Conservation (phyloP, 2,888 invertebrate genomes). For the Spisula subtruncata region DNA sequence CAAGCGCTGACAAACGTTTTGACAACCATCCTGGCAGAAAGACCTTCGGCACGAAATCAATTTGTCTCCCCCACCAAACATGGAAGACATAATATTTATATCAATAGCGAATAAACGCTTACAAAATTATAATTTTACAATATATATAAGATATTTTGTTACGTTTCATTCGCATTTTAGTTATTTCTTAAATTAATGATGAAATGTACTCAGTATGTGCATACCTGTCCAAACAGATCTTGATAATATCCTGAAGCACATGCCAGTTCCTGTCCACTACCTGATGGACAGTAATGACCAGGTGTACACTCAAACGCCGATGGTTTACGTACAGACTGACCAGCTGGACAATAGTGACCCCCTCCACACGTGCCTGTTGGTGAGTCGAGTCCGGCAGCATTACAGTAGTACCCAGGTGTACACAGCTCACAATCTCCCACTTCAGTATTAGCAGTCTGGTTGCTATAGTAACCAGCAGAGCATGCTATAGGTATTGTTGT, state of each 20-base stretch:
- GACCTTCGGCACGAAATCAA: no score
- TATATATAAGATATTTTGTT: no score
- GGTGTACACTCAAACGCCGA: constrained; percentile 82
- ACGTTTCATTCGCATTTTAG: no score
- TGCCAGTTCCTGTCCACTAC: constrained; percentile 77
- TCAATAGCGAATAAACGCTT: no score
- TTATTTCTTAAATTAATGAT: background rate
- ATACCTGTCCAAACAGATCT: constrained; percentile 83
- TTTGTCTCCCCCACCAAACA: no score
- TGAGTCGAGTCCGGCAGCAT: constrained; percentile 73
- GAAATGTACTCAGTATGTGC: background rate
- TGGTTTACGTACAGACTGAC: constrained; percentile 83
- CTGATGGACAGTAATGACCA: constrained; percentile 84
- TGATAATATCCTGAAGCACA: constrained; percentile 85
- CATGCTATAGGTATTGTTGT: constrained; percentile 80
- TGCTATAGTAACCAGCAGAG: constrained; percentile 84
- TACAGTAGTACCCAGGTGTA: constrained; percentile 85
- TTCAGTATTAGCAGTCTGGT: constrained; percentile 81
- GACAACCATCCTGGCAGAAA: no score
- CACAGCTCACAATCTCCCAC: constrained; percentile 82
- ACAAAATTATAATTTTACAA: no score
- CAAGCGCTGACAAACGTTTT: no score
- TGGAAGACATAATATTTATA: no score
- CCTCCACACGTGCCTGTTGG: constrained; percentile 79
- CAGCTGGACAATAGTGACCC: constrained; percentile 84